Evolutionary conservation across 2,888 invertebrate species (phyloP), one percentile per base, ranked within the genome.

Genomic region (Agonopterix subpropinquella): DNA sequence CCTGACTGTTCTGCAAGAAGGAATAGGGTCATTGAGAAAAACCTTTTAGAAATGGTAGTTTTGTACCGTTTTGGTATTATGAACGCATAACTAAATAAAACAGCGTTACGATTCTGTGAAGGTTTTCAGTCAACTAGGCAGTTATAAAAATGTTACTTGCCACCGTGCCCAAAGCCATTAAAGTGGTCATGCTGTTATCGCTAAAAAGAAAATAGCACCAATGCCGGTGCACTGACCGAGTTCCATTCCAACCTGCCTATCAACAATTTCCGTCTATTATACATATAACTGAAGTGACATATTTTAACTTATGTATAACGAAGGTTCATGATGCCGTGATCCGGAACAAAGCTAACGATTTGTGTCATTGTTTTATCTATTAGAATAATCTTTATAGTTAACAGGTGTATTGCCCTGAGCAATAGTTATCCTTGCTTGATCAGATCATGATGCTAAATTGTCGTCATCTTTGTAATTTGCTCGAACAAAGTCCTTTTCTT

Each of bases 181-280:
- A 69, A 67, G 69, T 69, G 80, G 80, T 82, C 85, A 83, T 82
- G 82, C 60, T 67, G 79, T 81, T 85, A 85, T 84, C 84, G 82
- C 73, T 65, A 62, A 70, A 67, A 76, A 75, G 76, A 77, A 80
- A 77, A 79, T 75, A 75, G 72, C 65, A 64, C 18, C 18, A 18
- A 4, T 18, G 54, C 52, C 62, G 60, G 76, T 68, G 72, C 78
- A 77, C 52, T 77, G 77, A 77, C 76, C 78, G 70, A 60, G n/a
- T n/a, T n/a, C n/a, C 55, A 52, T 51, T 51, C 55, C 50, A 52
- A 42, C 10, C 42, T n/a, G 50, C 43, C 45, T 67, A 18, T 41
- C 11, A 15, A 10, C 11, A 28, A 41, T 41, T 46, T 28, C 18
- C 39, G 41, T 45, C 18, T 2, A 18, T 18, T 13, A 4, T 18